Evolutionary conservation across 1,140 invertebrate genomes (phyloP), one percentile per base, ranked within the genome.

Genomic region (Bicyclus anynana): DNA sequence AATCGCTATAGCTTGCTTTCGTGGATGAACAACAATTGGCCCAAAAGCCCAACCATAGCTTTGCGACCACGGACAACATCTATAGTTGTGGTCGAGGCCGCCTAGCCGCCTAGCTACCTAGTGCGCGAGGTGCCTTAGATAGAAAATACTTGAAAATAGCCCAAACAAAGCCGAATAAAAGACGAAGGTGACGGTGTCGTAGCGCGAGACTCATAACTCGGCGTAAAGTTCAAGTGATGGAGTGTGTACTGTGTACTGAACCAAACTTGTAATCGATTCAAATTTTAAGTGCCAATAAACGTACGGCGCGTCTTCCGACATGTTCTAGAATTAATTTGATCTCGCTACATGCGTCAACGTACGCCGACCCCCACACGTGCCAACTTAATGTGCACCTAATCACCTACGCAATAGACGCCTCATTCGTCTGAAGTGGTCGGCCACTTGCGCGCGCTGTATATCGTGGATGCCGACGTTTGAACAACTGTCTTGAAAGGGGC

Each of bases 271-370:
- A 21, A 58, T 51, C 26, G 35, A 50, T 40, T 46, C 49, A 46
- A 58, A 51, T 46, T 46, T 58, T 46, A 58, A 54, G 53, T 47
- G 53, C 53, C 52, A 46, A 53, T 56, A 48, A 56, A 56, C 35
- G 46, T 48, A 38, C 40, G 20, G 44, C 21, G 18, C 46, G 42
- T 56, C 35, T 56, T 56, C 12, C 33, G 49, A 37, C 44, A 53
- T 53, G 50, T 35, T 59, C 40, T 40, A 13, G 57, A 59, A 59
- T 59, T 58, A 59, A 59, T 59, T 21, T 48, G 49, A 53, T 53
- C 44, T 40, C 44, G 1, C 26, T 40, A 53, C 51, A 53, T 38
- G 46, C 33, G 29, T 49, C 40, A 49, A 53, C 46, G 40, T 59
- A 59, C 20, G 40, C 51, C 12, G 4, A 0, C 5, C 5, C n/a